Evolutionary conservation across 2,888 invertebrate genomes (phyloP).

Genomic region (Campopleginae sp.): DNA sequence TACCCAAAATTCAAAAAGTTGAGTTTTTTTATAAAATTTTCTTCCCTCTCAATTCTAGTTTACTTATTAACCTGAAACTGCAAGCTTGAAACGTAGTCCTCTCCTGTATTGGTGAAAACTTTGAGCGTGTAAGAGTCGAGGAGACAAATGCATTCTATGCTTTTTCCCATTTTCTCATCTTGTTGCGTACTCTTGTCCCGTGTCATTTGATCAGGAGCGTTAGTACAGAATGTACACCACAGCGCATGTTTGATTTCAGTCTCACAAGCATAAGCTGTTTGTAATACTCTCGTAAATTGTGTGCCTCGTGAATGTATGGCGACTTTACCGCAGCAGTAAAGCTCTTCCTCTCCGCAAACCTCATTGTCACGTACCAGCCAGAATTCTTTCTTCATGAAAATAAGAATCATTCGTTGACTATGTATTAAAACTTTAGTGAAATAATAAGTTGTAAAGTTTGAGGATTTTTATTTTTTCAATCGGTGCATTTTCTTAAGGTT

Average conservation of each 20-base stretch:
- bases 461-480: background rate
- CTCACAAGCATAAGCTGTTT: constrained; percentile 91
- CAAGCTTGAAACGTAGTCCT: constrained; percentile 92
- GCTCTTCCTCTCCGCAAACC: constrained; percentile 90
- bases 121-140: constrained; percentile 91
- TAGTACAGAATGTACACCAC: constrained; percentile 88
- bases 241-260: constrained; percentile 92
- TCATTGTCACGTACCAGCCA: constrained; percentile 85
- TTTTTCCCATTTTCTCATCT: constrained; percentile 84
- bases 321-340: constrained; percentile 93
- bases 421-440: background rate
- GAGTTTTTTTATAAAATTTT: background rate
- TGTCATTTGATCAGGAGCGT: constrained; percentile 84
- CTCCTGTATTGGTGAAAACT: constrained; percentile 92
- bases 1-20: background rate
- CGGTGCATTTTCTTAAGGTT: too few species aligned
- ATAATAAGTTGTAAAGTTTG: background rate
- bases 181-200: constrained; percentile 85
- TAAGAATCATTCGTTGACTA: too few species aligned
- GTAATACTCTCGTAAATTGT: constrained; percentile 75
- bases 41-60: background rate
- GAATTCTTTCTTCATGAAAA: constrained; percentile 79
- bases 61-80: constrained; percentile 86
- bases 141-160: constrained; percentile 89
- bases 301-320: constrained; percentile 86